Evolutionary conservation across 2,888 invertebrate species (phyloP).

Genomic region (Parapristionchus giblindavisi): DNA sequence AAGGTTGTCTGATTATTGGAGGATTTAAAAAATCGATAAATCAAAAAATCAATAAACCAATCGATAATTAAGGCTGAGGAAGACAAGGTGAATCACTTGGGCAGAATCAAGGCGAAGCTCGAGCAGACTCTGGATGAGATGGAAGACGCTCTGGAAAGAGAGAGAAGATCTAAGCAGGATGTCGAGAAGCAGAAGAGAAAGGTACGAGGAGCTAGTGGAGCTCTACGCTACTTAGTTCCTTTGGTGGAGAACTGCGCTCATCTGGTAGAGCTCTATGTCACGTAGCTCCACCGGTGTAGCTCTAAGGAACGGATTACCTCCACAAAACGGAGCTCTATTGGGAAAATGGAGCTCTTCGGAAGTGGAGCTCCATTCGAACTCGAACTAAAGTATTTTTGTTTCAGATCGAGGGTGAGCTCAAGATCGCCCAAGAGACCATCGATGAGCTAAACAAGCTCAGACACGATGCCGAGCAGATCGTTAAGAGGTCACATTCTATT

Average conservation of each 20-base stretch:
- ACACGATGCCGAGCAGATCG: conserved; percentile 62
- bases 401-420: conserved; percentile 68
- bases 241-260: background rate
- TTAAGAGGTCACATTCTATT: conserved; percentile 62
- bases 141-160: conserved; percentile 65
- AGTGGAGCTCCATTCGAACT: background rate
- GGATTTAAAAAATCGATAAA: too few species aligned
- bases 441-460: conserved; percentile 67
- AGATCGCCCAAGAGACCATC: conserved; percentile 68
- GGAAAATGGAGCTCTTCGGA: background rate
- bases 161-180: conserved; percentile 65
- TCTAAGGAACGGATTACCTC: background rate
- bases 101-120: conserved; percentile 69
- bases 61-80: conserved; percentile 67
- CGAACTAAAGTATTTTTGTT: background rate
- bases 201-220: conserved; percentile 36
- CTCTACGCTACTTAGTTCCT: too few species aligned
- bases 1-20: too few species aligned
- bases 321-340: background rate
- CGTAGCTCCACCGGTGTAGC: background rate
- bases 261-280: background rate
- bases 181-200: conserved; percentile 68
- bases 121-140: conserved; percentile 68
- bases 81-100: conserved; percentile 70
- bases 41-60: too few species aligned